These are phyloP conservation scores for Pseudomyrmex sp. DNA, from an alignment of 1,140 invertebrate genomes.

Conservation along the genomic window DNA sequence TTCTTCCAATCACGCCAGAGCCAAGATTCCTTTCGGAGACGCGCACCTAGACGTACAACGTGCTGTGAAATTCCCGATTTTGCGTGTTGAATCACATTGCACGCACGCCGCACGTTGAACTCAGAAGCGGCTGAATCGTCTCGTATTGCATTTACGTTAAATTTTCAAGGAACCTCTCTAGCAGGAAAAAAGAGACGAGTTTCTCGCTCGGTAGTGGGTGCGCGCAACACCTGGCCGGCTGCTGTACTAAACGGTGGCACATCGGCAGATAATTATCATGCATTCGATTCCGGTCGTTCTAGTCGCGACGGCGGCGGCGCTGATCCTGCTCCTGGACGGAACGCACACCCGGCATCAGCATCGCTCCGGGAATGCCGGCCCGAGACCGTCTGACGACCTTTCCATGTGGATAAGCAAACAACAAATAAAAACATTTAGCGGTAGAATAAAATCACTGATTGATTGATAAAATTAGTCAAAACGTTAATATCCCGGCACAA, in stretches of 20 bases:
- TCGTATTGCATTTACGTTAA: too few species aligned
- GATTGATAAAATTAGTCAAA: too few species aligned
- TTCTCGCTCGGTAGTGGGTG: background rate
- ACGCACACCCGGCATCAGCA: constrained; percentile 79
- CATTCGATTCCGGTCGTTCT: constrained; percentile 77
- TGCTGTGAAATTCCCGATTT: too few species aligned
- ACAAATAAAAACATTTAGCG: constrained; percentile 95
- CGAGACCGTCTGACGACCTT: constrained; percentile 87
- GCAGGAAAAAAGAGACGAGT: too few species aligned
- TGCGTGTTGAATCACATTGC: too few species aligned
- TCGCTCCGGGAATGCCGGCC: constrained; percentile 75
- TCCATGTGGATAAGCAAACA: constrained; percentile 95
- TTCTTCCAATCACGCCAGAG: too few species aligned
- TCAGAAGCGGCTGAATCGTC: too few species aligned
- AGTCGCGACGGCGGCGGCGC: constrained; percentile 70
- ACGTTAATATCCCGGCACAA: too few species aligned
- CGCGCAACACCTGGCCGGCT: constrained; percentile 68
- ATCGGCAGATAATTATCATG: constrained; percentile 73
- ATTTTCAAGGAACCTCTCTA: too few species aligned
- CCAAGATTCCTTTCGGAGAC: too few species aligned
- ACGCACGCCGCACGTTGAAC: too few species aligned
- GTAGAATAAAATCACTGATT: constrained; percentile 84
- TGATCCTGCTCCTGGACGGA: constrained; percentile 69
- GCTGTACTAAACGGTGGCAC: constrained; percentile 57
- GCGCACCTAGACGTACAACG: too few species aligned